Base-by-base conservation (phyloP, 2,888 invertebrate species). In the Microctonus hyperodae region DNA sequence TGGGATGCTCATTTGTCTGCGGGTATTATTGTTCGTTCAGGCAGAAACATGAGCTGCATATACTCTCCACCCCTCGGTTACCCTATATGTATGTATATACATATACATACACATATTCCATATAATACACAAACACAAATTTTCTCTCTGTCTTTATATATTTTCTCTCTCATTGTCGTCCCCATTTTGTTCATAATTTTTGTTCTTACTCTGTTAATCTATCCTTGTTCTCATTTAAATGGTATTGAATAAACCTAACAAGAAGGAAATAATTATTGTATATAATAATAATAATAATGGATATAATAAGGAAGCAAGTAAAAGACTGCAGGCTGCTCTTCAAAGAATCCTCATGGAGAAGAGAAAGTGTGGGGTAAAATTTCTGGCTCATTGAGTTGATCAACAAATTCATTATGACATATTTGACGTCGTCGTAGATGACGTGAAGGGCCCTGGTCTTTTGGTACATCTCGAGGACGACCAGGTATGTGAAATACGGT, bases 1-100 rank as follows among this genome's bases (percentile, higher is more conserved):
- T 81, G 82, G 83, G 82, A 81, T 83, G 83, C 83, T 83, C 83
- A 83, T 83, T 83, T 83, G 83, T 83, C 83, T 83, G 82, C 81
- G 79, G 79, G 82, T 79, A 83, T 83, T 82, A 82, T 83, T 83
- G 82, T 77, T 79, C 77, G 79, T 75, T 77, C 81, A 77, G 78
- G 76, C 79, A 79, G 83, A 83, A 82, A 83, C 78, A 80, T 79
- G 83, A 83, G 81, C 79, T 75, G 74, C 72, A 73, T 74, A 44
- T 44, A 76, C 74, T 74, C 76, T 76, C 66, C 50, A 67, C 64
- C 67, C 69, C 69, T 67, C 67, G 3, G 57, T 65, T 58, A 67
- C 68, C 68, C 66, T 20, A 35, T 44, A 44, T n/a, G n/a, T 44
- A 44, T n/a, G n/a, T n/a, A n/a, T n/a, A n/a, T n/a, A n/a, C n/a